phyloP scores from a whole-genome alignment of 2,888 invertebrate genomes.

The Pollenia labialis region DNA sequence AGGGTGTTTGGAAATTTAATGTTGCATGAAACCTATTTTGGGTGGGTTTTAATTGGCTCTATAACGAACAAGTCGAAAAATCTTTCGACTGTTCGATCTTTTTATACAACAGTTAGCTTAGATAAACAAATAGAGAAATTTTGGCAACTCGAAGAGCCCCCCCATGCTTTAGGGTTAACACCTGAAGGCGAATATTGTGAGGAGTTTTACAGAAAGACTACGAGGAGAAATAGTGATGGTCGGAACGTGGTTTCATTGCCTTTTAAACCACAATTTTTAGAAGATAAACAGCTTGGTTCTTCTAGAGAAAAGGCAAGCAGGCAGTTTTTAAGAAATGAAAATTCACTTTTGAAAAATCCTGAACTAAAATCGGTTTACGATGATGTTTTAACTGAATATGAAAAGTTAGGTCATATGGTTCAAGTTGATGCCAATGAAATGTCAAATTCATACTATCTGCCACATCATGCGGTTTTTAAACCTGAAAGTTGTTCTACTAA shows the following conservation, averaged over 20 bases:
- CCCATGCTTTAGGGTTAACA: background rate
- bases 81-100: slow-evolving; percentile 4
- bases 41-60: slow-evolving; percentile 10
- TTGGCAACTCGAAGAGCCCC: slow-evolving; percentile 31
- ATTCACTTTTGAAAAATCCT: background rate
- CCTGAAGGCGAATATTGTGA: slow-evolving; percentile 17
- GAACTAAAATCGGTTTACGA: background rate
- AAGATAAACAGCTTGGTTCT: background rate
- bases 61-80: background rate
- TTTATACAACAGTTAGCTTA: slow-evolving; percentile 5
- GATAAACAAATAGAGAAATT: slow-evolving; percentile 30
- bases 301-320: background rate
- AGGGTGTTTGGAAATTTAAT: background rate
- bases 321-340: slow-evolving; percentile 5
- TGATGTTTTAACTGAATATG: background rate
- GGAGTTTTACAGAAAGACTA: background rate
- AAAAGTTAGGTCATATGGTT: background rate
- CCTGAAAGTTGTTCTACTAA: slow-evolving; percentile 27
- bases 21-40: slow-evolving; percentile 21
- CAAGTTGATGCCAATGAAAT: background rate
- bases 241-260: background rate
- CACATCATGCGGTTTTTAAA: slow-evolving; percentile 37
- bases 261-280: slow-evolving; percentile 23
- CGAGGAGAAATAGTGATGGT: too few species aligned
- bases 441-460: background rate